A percentile compares a stretch with the other conserved stretches of the same genome.
phyloP scores from a whole-genome alignment of 92 coral and sea anemone species.

The Heteractis magnifica region DNA sequence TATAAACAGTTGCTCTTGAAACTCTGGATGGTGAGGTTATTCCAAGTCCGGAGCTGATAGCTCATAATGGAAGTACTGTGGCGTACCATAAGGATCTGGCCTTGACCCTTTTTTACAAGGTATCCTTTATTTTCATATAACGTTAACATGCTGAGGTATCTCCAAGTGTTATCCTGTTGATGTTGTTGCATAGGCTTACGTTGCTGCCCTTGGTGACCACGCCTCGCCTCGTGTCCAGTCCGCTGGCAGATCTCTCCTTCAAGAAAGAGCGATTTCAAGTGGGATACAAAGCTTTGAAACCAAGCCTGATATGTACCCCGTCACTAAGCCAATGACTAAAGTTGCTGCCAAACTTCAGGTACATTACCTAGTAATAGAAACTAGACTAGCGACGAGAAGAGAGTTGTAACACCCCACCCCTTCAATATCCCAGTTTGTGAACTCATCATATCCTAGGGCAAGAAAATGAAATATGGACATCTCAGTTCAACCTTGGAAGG shows the following conservation, averaged over 20 bases:
- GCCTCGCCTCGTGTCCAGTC: slow-evolving; percentile 62
- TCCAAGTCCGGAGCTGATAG: slow-evolving; percentile 51
- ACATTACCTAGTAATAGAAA: background rate
- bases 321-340: slow-evolving; percentile 80
- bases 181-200: slow-evolving; percentile 42
- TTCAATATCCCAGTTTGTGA: too few species aligned
- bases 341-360: slow-evolving; percentile 75
- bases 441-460: too few species aligned
- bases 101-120: slow-evolving; percentile 70
- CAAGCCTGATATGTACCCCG: slow-evolving; percentile 61
- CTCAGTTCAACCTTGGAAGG: too few species aligned
- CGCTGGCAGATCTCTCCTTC: slow-evolving; percentile 56
- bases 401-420: too few species aligned
- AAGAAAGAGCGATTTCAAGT: slow-evolving; percentile 56
- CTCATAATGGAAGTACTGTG: slow-evolving; percentile 54
- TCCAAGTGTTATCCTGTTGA: too few species aligned
- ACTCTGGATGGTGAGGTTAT: slow-evolving; percentile 52
- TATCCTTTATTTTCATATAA: background rate
- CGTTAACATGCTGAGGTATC: background rate
- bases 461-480: too few species aligned
- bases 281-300: slow-evolving; percentile 68
- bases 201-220: slow-evolving; percentile 65
- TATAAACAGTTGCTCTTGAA: slow-evolving; percentile 37
- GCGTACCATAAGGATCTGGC: slow-evolving; percentile 73
- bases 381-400: too few species aligned